Percentiles rank a stretch among this genome's conserved stretches.
Evolutionary conservation across 2,888 invertebrate genomes (phyloP).

Genomic region (Abscondita cerata): DNA sequence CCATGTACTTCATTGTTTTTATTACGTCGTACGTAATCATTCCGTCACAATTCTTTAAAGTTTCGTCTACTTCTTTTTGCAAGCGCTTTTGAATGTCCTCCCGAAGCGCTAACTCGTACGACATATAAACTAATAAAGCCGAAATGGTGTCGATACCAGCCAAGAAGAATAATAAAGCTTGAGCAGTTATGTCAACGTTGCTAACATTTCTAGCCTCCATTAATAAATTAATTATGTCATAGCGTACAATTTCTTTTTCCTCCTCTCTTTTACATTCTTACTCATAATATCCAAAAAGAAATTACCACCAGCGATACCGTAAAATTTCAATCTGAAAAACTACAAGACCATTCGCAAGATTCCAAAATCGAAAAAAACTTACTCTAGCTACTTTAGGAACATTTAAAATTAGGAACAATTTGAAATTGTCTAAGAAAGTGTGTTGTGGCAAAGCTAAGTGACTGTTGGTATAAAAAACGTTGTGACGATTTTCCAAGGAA

Average conservation of each 20-base stretch:
- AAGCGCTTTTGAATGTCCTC: constrained; percentile 65
- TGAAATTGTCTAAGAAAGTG: too few species aligned
- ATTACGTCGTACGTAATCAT: constrained; percentile 58
- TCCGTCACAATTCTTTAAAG: constrained; percentile 39
- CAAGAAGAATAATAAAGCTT: constrained; percentile 63
- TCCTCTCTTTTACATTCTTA: constrained; percentile 48
- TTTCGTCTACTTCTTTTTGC: constrained; percentile 62
- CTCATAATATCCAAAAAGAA: constrained; percentile 33
- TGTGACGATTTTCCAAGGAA: too few species aligned
- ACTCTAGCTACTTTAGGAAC: too few species aligned
- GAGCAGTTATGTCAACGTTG: constrained; percentile 63
- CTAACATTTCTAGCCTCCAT: constrained; percentile 57
- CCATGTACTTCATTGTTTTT: constrained; percentile 1
- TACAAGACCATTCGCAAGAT: too few species aligned
- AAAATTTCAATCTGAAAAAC: too few species aligned
- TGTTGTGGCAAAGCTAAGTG: too few species aligned
- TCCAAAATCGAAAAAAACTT: too few species aligned
- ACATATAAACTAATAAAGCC: constrained; percentile 59
- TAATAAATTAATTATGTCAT: constrained; percentile 62
- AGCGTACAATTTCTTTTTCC: constrained; percentile 54
- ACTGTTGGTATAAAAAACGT: too few species aligned
- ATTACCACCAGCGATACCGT: too few species aligned
- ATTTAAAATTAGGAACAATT: too few species aligned
- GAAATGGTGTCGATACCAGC: constrained; percentile 63
- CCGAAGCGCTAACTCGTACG: constrained; percentile 66